Evolutionary conservation across 2,113 vertebrate genomes (phyloP).

Genomic region (Gadus macrocephalus): DNA sequence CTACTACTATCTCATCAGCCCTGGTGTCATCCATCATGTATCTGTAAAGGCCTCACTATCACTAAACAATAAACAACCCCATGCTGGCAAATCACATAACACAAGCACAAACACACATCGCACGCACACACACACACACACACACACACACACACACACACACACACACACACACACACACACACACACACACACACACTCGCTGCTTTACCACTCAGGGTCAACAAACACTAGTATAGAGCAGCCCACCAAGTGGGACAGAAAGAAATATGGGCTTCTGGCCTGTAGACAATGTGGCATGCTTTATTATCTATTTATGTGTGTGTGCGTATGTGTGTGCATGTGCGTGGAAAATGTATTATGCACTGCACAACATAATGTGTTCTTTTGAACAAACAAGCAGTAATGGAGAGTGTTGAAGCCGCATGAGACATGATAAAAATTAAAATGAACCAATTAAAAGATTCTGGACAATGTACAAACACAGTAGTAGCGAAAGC

Average conservation of each 20-base stretch:
- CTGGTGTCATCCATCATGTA: conserved; percentile 39
- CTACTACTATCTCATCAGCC: conserved; percentile 44
- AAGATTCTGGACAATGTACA: conserved; percentile 6
- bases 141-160: no score
- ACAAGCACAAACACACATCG: no score
- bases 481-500: background rate
- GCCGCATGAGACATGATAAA: conserved; percentile 15
- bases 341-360: background rate
- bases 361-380: conserved; percentile 25
- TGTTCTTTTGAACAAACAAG: conserved; percentile 1
- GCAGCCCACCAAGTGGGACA: conserved; percentile 17
- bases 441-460: conserved; percentile 46
- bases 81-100: conserved; percentile 27
- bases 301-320: background rate
- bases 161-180: no score
- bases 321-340: background rate
- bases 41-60: conserved; percentile 31
- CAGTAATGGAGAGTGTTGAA: conserved; percentile 3
- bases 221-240: conserved; percentile 13
- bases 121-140: no score
- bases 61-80: conserved; percentile 2
- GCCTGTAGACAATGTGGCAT: conserved; percentile 12
- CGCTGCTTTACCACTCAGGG: conserved; percentile 6
- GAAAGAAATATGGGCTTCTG: conserved; percentile 13
- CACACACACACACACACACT: no score